Conservation (phyloP, 64 coral and sea anemone species). For the Trachythela sp. region DNA sequence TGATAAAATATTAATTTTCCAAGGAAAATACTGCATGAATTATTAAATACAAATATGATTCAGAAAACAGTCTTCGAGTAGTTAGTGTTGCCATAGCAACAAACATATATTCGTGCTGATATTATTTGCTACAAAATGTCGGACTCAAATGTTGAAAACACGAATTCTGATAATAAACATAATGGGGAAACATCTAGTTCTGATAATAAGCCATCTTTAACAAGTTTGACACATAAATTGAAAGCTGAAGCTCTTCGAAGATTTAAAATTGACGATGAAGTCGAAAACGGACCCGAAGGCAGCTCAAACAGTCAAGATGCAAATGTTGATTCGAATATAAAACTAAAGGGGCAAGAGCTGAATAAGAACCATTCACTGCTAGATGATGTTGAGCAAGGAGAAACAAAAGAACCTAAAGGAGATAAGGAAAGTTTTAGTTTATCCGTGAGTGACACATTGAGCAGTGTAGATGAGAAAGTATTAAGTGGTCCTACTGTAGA, state of each 20-base stretch:
- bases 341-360: neutral
- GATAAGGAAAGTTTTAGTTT: neutral
- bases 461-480: neutral
- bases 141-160: neutral
- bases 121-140: neutral
- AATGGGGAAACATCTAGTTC: neutral
- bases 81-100: neutral
- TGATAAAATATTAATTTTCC: neutral
- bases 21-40: neutral
- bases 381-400: neutral
- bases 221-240: neutral
- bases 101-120: neutral
- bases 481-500: neutral
- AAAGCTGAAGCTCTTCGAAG: slow-evolving; percentile 11
- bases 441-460: neutral
- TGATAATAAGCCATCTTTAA: neutral
- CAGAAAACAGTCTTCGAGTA: too few relatives aligned
- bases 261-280: neutral
- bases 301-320: neutral
- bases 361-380: neutral
- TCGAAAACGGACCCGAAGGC: neutral
- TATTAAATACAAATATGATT: too few relatives aligned
- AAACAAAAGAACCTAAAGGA: neutral
- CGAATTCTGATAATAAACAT: neutral
- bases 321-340: neutral